Evolutionary conservation across 1,140 invertebrate genomes (phyloP), one percentile per base, ranked within the genome.

Genomic region (Drosophila sechellia): DNA sequence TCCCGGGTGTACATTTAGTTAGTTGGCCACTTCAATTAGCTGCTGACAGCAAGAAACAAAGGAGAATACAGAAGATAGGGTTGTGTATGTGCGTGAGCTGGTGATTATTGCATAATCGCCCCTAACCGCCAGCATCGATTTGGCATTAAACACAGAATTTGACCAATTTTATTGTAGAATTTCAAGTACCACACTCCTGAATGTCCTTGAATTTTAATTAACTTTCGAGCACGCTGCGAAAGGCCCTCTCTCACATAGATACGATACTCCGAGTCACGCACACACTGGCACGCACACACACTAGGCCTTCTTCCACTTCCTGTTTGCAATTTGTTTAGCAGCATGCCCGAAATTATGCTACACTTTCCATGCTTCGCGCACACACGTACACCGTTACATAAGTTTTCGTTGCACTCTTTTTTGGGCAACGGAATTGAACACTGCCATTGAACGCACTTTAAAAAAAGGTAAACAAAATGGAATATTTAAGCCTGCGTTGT

Each of bases 161-260:
- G 3, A 31, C 10, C 27, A 15, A 8, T 25, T 31, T 45, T 27
- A 31, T 63, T n/a, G 13, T 27, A n/a, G 5, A 12, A n/a, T 15
- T n/a, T 20, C 13, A 17, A 65, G 45, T 13, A 20, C 12, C 31
- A 20, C 13, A 20, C 8, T 31, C 42, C 42, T 48, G 35, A 46
- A 43, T 87, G 84, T 89, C 83, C 83, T 87, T 87, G 83, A 89
- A 83, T 79, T 81, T 73, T 63, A 87, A 87, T 89, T 89, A 77
- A 79, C 17, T 72, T 72, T 60, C 42, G 59, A 55, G 60, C 74
- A 57, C 63, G 66, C 59, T 79, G 31, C 52, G 43, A 60, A 76
- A 42, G 52, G 49, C 37, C 17, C 42, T 31, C 20, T 22, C 20
- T 22, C 57, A 58, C 27, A 61, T 42, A 52, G 49, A 52, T 52